phyloP scores from a whole-genome alignment of 2,888 invertebrate species.

The Melitaea athalia region DNA sequence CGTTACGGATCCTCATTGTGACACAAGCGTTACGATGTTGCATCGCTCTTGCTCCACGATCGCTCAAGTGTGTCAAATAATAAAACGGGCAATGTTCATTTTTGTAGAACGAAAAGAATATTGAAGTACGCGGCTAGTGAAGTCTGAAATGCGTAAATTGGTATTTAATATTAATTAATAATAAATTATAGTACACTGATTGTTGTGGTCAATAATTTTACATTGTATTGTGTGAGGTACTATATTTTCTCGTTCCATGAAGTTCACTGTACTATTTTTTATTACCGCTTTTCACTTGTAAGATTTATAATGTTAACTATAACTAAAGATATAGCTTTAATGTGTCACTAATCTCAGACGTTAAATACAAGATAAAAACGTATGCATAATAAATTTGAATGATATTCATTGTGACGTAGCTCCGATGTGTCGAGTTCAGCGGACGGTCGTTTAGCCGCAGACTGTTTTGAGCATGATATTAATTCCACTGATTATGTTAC shows the following conservation, averaged over 20 bases:
- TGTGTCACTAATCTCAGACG: constrained; percentile 6
- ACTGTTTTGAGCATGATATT: constrained; percentile 18
- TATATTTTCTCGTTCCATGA: not conserved
- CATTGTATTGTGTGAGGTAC: constrained; percentile 5
- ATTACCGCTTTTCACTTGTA: constrained; percentile 19
- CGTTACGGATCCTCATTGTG: too few species aligned
- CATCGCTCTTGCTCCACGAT: not conserved
- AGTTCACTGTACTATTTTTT: constrained; percentile 22
- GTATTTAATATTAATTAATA: constrained; percentile 3
- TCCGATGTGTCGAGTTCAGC: not conserved
- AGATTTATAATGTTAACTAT: not conserved
- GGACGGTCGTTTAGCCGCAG: constrained; percentile 7
- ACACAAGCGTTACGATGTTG: not conserved
- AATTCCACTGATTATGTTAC: constrained; percentile 27
- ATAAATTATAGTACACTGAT: constrained; percentile 11
- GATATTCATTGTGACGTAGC: constrained; percentile 7
- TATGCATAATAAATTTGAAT: constrained; percentile 24
- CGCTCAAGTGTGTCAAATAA: not conserved
- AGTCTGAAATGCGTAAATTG: constrained; percentile 16
- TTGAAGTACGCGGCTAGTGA: constrained; percentile 14
- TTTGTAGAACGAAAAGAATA: constrained; percentile 16
- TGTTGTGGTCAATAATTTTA: not conserved
- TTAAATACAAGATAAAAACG: constrained; percentile 3
- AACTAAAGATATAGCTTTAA: constrained; percentile 13
- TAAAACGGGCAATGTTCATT: constrained; percentile 26